phyloP scores from a whole-genome alignment of 2,888 invertebrate genomes.

The Conomelus anceps region DNA sequence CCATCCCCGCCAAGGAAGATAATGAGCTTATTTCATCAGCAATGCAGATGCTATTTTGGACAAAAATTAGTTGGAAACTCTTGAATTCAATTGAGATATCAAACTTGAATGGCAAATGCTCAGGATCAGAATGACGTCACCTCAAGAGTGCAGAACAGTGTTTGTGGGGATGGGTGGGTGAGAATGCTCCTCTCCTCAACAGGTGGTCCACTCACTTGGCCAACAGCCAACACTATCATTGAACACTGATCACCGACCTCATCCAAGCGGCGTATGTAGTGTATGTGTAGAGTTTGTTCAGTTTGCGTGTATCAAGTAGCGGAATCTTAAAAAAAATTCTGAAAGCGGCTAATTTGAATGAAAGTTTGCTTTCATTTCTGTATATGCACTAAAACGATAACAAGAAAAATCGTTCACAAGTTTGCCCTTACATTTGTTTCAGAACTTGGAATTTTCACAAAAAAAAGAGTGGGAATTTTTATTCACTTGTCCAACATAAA shows the following conservation, averaged over 20 bases:
- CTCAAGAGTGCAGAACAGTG: no score
- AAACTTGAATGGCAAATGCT: neutral
- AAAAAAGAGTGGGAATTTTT: no score
- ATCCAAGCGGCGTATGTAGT: neutral
- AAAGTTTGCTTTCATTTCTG: neutral
- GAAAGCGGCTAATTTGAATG: neutral
- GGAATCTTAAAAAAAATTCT: neutral
- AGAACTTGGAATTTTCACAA: no score
- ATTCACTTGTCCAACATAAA: no score
- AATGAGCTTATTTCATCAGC: no score
- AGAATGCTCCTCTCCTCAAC: neutral
- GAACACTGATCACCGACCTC: neutral
- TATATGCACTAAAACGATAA: no score
- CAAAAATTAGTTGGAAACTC: no score
- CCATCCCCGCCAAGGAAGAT: no score
- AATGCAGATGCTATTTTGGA: no score
- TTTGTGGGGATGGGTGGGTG: neutral
- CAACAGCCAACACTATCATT: neutral
- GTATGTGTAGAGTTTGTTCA: neutral
- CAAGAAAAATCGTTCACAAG: no score
- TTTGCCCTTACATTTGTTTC: no score
- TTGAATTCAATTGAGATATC: no score
- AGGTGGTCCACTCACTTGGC: neutral
- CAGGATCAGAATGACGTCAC: neutral
- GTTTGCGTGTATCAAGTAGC: neutral